Percentiles rank a stretch among this genome's conserved stretches.
phyloP scores from a whole-genome alignment of 2,113 vertebrate species.

The Nycticebus coucang region DNA sequence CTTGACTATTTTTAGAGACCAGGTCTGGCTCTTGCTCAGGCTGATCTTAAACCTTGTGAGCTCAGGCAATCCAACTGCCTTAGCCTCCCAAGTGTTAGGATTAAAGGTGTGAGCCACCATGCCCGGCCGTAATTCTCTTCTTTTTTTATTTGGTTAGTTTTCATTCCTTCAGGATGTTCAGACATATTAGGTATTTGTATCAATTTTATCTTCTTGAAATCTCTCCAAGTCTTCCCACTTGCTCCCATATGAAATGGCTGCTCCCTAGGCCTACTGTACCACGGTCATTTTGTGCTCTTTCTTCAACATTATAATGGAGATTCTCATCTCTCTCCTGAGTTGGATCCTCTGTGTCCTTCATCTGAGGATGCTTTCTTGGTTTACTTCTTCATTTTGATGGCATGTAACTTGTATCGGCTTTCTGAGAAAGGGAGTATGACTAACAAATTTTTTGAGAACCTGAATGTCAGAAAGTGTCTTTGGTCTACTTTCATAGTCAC shows the following conservation, averaged over 20 bases:
- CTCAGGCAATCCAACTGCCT: no score
- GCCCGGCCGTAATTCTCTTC: not conserved
- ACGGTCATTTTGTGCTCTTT: not conserved
- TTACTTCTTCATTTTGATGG: not conserved
- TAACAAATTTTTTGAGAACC: slow-evolving; percentile 21
- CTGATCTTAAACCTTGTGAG: no score
- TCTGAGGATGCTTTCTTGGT: not conserved
- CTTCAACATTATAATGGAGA: not conserved
- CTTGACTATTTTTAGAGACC: no score
- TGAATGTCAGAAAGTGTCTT: not conserved
- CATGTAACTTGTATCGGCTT: not conserved
- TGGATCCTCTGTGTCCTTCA: not conserved
- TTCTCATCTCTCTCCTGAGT: not conserved
- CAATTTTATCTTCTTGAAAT: slow-evolving; percentile 25
- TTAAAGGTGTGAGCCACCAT: no score
- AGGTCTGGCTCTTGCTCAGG: no score
- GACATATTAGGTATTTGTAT: not conserved
- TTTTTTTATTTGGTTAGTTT: slow-evolving; percentile 30
- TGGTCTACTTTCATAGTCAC: not conserved
- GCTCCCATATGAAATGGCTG: not conserved
- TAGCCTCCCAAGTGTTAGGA: no score
- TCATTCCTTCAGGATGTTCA: slow-evolving; percentile 40
- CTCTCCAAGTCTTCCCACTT: not conserved
- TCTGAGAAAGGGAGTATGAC: slow-evolving; percentile 16
- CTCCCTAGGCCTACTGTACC: not conserved